These are phyloP conservation scores for Ichneumon xanthorius DNA, from an alignment of 2,888 invertebrate species.

Conservation along the genomic window DNA sequence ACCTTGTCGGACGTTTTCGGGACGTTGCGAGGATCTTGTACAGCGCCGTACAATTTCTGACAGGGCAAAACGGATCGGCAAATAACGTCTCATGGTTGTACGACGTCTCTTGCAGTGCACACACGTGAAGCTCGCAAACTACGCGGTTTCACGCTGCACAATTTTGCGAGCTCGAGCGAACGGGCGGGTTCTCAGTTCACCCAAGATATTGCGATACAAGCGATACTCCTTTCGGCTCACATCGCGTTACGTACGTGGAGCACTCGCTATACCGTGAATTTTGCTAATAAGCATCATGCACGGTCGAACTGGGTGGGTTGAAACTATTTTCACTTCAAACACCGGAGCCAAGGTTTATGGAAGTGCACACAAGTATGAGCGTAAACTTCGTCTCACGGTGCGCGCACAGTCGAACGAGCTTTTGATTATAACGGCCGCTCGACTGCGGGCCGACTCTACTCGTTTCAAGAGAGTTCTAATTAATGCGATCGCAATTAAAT, in stretches of 20 bases:
- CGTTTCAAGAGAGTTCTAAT: slow-evolving; percentile 48
- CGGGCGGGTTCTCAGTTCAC: background rate
- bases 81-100: background rate
- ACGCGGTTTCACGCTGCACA: slow-evolving; percentile 47
- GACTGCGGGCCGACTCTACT: slow-evolving; percentile 21
- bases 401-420: slow-evolving; percentile 50
- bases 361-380: slow-evolving; percentile 33
- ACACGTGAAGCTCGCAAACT: slow-evolving; percentile 29
- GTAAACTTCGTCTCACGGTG: slow-evolving; percentile 38
- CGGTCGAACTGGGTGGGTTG: slow-evolving; percentile 18
- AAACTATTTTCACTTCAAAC: slow-evolving; percentile 51
- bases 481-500: slow-evolving; percentile 57
- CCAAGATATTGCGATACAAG: slow-evolving; percentile 38
- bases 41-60: background rate
- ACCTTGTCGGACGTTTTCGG: no score
- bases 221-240: slow-evolving; percentile 20
- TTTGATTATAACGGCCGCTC: slow-evolving; percentile 50
- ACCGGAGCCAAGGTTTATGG: background rate
- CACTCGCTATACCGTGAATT: slow-evolving; percentile 34
- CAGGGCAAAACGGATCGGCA: background rate
- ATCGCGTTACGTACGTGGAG: background rate
- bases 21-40: no score
- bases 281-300: slow-evolving; percentile 60
- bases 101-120: background rate
- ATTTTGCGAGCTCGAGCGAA: slow-evolving; percentile 18